Evolutionary conservation across 53 echinoderm and acorn worm species (phyloP).

Genomic region (Arbacia lixula): DNA sequence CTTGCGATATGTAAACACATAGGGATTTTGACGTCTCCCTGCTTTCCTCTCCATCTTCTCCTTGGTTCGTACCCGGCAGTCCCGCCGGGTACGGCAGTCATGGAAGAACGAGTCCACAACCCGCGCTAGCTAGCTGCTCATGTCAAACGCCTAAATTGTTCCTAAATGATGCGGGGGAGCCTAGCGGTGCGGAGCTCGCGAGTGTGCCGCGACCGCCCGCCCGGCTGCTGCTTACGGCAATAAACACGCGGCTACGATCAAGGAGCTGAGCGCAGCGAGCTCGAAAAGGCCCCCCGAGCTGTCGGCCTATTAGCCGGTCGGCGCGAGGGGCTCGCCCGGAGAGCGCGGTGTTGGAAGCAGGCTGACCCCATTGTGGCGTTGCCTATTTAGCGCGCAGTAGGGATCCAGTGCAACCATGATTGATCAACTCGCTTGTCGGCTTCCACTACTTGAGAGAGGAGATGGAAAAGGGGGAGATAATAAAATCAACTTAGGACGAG

Average conservation of each 20-base stretch:
- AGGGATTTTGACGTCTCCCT: not conserved
- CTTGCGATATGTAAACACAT: not conserved
- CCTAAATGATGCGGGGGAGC: conserved; percentile 36
- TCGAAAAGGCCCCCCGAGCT: conserved; percentile 44
- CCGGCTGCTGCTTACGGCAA: conserved; percentile 33
- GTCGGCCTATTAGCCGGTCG: conserved; percentile 36
- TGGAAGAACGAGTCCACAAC: too few species aligned
- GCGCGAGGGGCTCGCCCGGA: conserved; percentile 37
- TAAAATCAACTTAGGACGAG: not conserved
- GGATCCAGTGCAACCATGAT: conserved; percentile 15
- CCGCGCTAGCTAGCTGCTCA: too few species aligned
- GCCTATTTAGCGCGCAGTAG: conserved; percentile 35
- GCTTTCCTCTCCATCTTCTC: not conserved
- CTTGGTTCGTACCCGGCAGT: not conserved
- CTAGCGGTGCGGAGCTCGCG: not conserved
- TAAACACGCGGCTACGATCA: conserved; percentile 54
- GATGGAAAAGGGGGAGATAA: not conserved
- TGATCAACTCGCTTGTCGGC: conserved; percentile 24
- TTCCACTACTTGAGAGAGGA: not conserved
- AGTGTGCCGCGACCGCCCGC: conserved; percentile 43
- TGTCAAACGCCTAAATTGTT: conserved; percentile 54
- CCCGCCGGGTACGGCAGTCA: too few species aligned
- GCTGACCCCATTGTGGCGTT: conserved; percentile 48
- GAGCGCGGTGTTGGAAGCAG: conserved; percentile 21
- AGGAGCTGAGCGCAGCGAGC: conserved; percentile 29